Conservation (phyloP, 2,888 invertebrate genomes). For the Tetragnatha montana region DNA sequence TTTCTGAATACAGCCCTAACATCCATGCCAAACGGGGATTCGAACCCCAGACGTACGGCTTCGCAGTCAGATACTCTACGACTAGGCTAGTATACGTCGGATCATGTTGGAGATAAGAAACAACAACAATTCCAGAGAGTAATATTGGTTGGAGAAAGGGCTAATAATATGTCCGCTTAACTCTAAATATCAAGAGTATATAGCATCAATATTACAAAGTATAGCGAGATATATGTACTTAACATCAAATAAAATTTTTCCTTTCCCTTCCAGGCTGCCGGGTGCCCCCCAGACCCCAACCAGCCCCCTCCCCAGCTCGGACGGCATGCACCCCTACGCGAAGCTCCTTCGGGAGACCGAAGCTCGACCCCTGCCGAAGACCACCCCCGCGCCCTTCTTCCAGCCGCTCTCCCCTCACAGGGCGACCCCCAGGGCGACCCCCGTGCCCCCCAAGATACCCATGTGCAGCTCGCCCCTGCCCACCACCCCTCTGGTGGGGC, state of each 20-base stretch:
- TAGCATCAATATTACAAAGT: too few species aligned
- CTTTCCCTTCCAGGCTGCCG: slow-evolving; percentile 38
- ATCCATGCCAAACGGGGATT: too few species aligned
- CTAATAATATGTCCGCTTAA: too few species aligned
- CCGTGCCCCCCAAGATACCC: slow-evolving; percentile 2
- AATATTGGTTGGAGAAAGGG: too few species aligned
- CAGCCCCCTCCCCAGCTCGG: slow-evolving; percentile 46
- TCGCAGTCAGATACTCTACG: too few species aligned
- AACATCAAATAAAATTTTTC: not conserved
- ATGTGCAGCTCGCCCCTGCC: slow-evolving; percentile 55
- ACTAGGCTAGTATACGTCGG: too few species aligned
- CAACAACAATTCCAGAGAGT: too few species aligned
- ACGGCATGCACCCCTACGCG: slow-evolving; percentile 66
- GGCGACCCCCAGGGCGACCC: slow-evolving; percentile 28
- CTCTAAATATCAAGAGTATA: too few species aligned
- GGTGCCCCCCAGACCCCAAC: slow-evolving; percentile 67
- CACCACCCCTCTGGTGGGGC: slow-evolving; percentile 36
- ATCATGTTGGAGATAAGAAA: too few species aligned
- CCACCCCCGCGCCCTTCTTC: slow-evolving; percentile 36
- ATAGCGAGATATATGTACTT: too few species aligned
- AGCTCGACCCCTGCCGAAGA: slow-evolving; percentile 40
- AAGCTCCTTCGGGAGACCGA: slow-evolving; percentile 63
- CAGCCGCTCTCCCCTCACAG: slow-evolving; percentile 60
- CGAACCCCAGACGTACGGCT: too few species aligned
- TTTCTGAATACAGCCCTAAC: too few species aligned